A percentile compares a stretch with the other conserved stretches of the same genome.
Evolutionary conservation across 2,888 invertebrate species (phyloP).

Genomic region (Anoplius nigerrimus): DNA sequence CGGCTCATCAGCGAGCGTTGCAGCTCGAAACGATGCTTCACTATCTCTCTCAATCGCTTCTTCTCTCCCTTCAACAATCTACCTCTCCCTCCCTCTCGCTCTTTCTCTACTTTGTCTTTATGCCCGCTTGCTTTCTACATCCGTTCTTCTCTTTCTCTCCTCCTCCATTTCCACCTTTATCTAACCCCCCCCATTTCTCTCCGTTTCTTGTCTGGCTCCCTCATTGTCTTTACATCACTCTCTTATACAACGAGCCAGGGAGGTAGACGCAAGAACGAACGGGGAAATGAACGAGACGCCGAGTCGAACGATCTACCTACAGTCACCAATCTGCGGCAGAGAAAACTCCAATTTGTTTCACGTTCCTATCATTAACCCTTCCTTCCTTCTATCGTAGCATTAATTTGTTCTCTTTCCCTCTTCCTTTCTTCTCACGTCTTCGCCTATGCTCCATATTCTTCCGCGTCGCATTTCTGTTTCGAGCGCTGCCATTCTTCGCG

Average conservation of each 20-base stretch:
- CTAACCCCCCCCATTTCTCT: background rate
- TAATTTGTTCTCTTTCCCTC: conserved; percentile 22
- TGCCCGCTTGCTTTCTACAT: too few relatives aligned
- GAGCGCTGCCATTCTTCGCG: conserved; percentile 43
- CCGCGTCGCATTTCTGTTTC: conserved; percentile 20
- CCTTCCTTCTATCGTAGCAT: conserved; percentile 19
- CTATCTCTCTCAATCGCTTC: conserved; percentile 9
- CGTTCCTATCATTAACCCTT: background rate
- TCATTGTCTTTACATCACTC: too few relatives aligned
- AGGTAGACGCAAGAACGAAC: conserved; percentile 16
- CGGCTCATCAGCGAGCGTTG: conserved; percentile 50
- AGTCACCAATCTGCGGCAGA: conserved; percentile 14
- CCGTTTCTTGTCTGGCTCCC: too few relatives aligned
- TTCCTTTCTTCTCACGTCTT: conserved; percentile 16
- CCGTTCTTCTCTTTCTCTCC: background rate
- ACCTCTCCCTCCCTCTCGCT: background rate
- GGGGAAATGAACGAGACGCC: conserved; percentile 17
- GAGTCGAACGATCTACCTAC: conserved; percentile 10
- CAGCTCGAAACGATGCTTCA: conserved; percentile 17
- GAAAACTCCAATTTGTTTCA: background rate
- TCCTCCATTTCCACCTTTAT: background rate
- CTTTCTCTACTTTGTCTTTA: background rate
- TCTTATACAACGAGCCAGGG: background rate
- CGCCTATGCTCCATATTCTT: background rate
- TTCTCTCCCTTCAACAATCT: background rate